Evolutionary conservation across 2,113 vertebrate genomes (phyloP).

Genomic region (Narcine bancroftii): DNA sequence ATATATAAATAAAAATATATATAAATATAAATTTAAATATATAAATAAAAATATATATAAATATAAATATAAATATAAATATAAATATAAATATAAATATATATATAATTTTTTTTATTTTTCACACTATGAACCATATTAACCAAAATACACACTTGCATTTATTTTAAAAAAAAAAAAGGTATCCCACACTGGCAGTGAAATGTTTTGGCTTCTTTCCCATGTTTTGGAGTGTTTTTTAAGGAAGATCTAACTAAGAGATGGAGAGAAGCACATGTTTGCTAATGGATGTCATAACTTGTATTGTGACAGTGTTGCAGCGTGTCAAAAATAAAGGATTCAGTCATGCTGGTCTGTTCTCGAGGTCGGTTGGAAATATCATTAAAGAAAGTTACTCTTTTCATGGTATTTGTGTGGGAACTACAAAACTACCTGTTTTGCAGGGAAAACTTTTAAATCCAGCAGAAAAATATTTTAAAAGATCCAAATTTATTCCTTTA

Average conservation of each 20-base stretch:
- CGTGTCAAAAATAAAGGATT: background rate
- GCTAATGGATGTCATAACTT: background rate
- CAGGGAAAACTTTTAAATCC: background rate
- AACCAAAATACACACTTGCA: no score
- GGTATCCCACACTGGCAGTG: background rate
- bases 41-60: no score
- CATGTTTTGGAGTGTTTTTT: background rate
- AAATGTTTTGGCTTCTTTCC: background rate
- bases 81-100: no score
- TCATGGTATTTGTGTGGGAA: background rate
- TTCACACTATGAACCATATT: no score
- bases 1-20: no score
- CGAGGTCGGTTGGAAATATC: background rate
- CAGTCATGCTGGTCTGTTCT: background rate
- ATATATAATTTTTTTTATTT: no score
- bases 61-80: no score
- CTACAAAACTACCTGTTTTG: background rate
- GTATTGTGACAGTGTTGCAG: background rate
- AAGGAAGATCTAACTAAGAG: background rate
- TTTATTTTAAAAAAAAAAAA: no score
- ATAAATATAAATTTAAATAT: no score
- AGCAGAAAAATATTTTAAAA: background rate
- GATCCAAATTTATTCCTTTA: background rate
- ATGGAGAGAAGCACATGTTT: background rate
- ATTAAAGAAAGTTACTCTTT: background rate